phyloP scores from a whole-genome alignment of 2,888 invertebrate genomes.

The Sinotaia quadrata region DNA sequence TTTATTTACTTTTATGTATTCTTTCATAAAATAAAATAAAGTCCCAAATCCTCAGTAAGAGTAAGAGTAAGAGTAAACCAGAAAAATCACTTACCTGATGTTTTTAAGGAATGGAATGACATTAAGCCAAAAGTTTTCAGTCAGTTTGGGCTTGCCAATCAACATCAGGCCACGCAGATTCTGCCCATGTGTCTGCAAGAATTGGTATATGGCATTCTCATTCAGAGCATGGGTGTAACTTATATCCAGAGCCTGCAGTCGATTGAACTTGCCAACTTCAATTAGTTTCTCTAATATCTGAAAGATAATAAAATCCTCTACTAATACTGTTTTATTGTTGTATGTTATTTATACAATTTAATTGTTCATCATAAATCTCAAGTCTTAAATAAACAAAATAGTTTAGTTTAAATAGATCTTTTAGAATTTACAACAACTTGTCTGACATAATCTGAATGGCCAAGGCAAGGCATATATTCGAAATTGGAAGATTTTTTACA shows the following conservation, averaged over 20 bases:
- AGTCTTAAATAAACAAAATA: no score
- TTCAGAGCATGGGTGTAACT: constrained; percentile 95
- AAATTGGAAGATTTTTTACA: no score
- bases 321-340: no score
- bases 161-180: constrained; percentile 90
- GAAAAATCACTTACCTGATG: constrained; percentile 80
- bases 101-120: constrained; percentile 92
- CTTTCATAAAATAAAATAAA: neutral
- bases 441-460: no score
- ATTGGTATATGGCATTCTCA: constrained; percentile 92
- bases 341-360: no score
- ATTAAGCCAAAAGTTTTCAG: constrained; percentile 98
- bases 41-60: neutral
- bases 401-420: no score
- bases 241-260: constrained; percentile 89
- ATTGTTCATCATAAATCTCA: no score
- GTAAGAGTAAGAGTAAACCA: no score
- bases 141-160: constrained; percentile 97
- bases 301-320: constrained; percentile 5
- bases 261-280: constrained; percentile 84
- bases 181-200: constrained; percentile 89
- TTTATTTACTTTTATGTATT: no score
- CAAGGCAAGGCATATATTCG: no score
- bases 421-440: no score
- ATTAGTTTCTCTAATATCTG: constrained; percentile 90